Evolutionary conservation across 1,140 invertebrate genomes (phyloP).

Genomic region (Euura lappo): DNA sequence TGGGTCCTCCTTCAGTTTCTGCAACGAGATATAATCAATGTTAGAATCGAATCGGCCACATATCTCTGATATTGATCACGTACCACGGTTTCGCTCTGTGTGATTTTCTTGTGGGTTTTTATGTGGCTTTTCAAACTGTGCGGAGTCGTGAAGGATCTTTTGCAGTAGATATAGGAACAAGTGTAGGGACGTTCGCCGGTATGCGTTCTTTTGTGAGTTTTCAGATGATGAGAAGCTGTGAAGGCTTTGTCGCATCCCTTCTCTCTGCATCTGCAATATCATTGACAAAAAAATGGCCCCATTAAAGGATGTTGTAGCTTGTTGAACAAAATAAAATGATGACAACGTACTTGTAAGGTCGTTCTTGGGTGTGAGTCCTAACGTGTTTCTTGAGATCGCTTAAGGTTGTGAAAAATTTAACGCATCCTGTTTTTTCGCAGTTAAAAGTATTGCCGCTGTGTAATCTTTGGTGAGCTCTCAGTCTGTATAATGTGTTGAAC

Average conservation of each 20-base stretch:
- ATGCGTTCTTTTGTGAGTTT: slow-evolving; percentile 73
- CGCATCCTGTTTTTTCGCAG: slow-evolving; percentile 82
- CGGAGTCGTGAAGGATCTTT: slow-evolving; percentile 79
- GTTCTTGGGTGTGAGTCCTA: slow-evolving; percentile 90
- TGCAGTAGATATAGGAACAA: slow-evolving; percentile 75
- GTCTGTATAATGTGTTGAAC: slow-evolving; percentile 93
- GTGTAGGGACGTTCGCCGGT: slow-evolving; percentile 80
- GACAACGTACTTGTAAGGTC: slow-evolving; percentile 82
- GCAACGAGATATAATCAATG: slow-evolving; percentile 23
- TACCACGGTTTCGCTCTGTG: slow-evolving; percentile 40
- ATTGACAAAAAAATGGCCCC: slow-evolving; percentile 9
- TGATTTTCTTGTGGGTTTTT: slow-evolving; percentile 62
- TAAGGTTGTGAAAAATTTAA: slow-evolving; percentile 92
- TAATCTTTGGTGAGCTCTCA: slow-evolving; percentile 89
- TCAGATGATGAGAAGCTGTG: slow-evolving; percentile 91
- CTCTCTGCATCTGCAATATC: slow-evolving; percentile 71
- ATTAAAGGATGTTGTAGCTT: slow-evolving; percentile 12
- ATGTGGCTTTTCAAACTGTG: slow-evolving; percentile 83
- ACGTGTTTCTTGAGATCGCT: slow-evolving; percentile 94
- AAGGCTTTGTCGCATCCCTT: slow-evolving; percentile 90
- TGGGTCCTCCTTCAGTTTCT: slow-evolving; percentile 2
- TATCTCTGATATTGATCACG: slow-evolving; percentile 5
- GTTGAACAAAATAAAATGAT: slow-evolving; percentile 11
- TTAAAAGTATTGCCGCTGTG: slow-evolving; percentile 97
- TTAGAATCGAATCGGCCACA: not conserved